Conservation (phyloP, 1,140 invertebrate species). For the Anadara kagoshimensis region DNA sequence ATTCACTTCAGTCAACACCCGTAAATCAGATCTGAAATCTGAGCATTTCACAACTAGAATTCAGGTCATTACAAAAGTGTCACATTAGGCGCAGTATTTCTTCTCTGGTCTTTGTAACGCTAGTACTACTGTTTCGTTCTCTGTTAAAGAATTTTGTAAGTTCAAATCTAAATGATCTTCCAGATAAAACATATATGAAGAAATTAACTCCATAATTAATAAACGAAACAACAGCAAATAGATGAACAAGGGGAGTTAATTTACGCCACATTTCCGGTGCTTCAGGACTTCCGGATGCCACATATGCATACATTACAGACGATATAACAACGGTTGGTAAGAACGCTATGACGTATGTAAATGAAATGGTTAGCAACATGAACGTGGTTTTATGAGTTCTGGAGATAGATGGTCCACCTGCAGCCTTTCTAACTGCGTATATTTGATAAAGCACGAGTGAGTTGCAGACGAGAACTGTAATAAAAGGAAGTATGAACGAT, state of each 20-base stretch:
- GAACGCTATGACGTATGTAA: constrained; percentile 62
- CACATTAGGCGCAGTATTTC: constrained; percentile 25
- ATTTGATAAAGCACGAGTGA: constrained; percentile 60
- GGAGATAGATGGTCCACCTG: constrained; percentile 2
- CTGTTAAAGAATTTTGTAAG: constrained; percentile 53
- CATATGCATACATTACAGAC: constrained; percentile 43
- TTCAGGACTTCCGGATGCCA: neutral
- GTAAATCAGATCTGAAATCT: no score
- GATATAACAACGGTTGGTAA: constrained; percentile 58
- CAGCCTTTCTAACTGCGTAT: constrained; percentile 23
- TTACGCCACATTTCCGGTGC: constrained; percentile 23
- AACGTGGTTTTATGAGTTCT: constrained; percentile 62
- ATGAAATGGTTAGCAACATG: constrained; percentile 65
- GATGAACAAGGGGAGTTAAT: constrained; percentile 47
- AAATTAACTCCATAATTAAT: constrained; percentile 67
- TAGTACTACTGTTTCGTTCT: constrained; percentile 34
- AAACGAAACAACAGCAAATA: constrained; percentile 50
- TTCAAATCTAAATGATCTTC: constrained; percentile 62
- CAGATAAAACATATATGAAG: constrained; percentile 66
- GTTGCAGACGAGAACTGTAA: constrained; percentile 59
- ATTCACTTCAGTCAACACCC: no score
- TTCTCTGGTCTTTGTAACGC: constrained; percentile 24
- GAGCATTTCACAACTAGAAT: no score
- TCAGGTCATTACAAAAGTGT: no score
- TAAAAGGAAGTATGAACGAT: constrained; percentile 53